Percentiles rank a stretch among this genome's conserved stretches.
These are phyloP conservation scores for Melanerpes formicivorus DNA, from an alignment of 2,113 vertebrate species.

Conservation along the genomic window DNA sequence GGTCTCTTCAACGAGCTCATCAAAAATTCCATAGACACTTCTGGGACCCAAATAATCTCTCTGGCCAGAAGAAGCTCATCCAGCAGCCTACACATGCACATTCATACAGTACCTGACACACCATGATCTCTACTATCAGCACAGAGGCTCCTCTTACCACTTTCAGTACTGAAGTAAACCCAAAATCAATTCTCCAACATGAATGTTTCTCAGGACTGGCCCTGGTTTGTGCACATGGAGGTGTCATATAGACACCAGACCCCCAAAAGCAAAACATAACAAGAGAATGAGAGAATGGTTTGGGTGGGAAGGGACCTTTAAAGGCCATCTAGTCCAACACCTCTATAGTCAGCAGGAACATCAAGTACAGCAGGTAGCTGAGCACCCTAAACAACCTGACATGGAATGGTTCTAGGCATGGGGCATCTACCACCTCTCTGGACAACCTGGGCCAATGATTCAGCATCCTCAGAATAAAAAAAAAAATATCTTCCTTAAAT, in stretches of 20 bases:
- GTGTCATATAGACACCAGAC: not conserved
- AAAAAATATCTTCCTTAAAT: too few relatives aligned
- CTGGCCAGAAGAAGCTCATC: not conserved
- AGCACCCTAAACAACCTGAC: too few relatives aligned
- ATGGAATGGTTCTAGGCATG: too few relatives aligned
- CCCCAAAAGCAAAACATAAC: not conserved
- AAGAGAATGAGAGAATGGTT: too few relatives aligned
- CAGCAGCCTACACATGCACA: fast-evolving
- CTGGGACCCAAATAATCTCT: not conserved
- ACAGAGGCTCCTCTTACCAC: not conserved
- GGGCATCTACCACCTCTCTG: too few relatives aligned
- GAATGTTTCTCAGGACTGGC: not conserved
- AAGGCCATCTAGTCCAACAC: too few relatives aligned
- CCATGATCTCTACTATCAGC: fast-evolving
- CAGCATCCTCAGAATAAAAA: too few relatives aligned
- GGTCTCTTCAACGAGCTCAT: not conserved
- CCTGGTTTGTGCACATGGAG: not conserved
- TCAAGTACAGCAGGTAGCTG: too few relatives aligned
- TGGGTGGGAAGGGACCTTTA: too few relatives aligned
- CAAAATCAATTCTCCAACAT: fast-evolving
- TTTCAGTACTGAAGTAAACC: not conserved
- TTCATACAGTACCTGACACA: fast-evolving
- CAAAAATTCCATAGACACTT: fast-evolving
- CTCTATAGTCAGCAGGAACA: too few relatives aligned
- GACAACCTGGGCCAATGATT: too few relatives aligned